Evolutionary conservation across 2,113 vertebrate species (phyloP), one percentile per base, ranked within the genome.

Genomic region (Entomyzon cyanotis): DNA sequence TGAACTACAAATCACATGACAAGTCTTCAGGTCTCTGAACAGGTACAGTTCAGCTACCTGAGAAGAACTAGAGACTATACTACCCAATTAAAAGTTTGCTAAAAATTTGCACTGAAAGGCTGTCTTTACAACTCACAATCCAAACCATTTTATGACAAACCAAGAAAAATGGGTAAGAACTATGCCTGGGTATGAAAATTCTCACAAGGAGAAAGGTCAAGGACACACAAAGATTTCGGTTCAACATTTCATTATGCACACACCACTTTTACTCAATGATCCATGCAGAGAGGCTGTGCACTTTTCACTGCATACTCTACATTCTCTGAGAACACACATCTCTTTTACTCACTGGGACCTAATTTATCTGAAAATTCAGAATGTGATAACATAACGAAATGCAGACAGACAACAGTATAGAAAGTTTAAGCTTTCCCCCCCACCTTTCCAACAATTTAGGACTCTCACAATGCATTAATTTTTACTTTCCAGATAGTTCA

Each of bases 281-380:
- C 55, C 0, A 0, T 37, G 33, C 0, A 63, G 20, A 68, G 23
- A 65, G 16, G 27, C 46, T 56, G 39, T 5, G 21, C 10, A 11
- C 27, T 39, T 58, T 58, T 24, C 50, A 31, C 31, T 37, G 60
- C 44, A n/a, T 0, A 42, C 37, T 7, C 46, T 37, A 18, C 27
- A 17, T 41, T 56, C 37, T 28, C 67, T 56, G 37, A 56, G 35
- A 28, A 25, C 20, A 44, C 28, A 53, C 5, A 33, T 20, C 30
- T 35, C 23, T 71, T 68, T 56, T 30, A 56, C 12, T 82, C 74
- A 74, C 12, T 42, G 12, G 8, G 15, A 63, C 21, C 35, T 79
- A 75, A 42, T 47, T 76, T 60, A 46, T 25, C n/a, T 41, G 77
- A 25, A 31, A 47, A 88, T 3, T 5, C 46, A 76, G 8, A 49